Base-by-base conservation (phyloP, 2,113 vertebrate species). In the Calyptommatus sinebrachiatus region DNA sequence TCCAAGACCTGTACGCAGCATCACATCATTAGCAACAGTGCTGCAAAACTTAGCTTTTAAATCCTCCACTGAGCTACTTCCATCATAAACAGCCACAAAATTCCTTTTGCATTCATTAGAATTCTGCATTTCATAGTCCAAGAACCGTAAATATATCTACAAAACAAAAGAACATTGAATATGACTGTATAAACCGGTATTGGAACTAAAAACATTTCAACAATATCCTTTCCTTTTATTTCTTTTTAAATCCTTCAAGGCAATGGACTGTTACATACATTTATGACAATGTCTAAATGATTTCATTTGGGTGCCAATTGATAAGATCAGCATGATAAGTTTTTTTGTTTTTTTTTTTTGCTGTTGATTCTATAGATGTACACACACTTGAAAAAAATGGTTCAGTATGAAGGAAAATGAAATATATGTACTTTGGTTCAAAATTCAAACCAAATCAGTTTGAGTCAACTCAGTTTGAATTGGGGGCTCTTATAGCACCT, bases 121-220 rank as follows among this genome's bases (percentile, higher is more conserved):
- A 87, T 99, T 99, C 92, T 98, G 97, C 98, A 99, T 99, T 93
- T 99, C 97, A 3, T 99, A 99, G 94, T 99, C 98, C 90, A 99
- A 94, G 92, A 99, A 99, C 29, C 98, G 91, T 77, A 99, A 94
- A 92, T 99, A 99, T 91, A 99, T 99, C 98, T 99, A 88, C 21
- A 77, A 91, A 79, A 87, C 22, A 87, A 85, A 71, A 26, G 77
- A 73, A 83, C 29, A 81, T 79, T 53, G 48, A 67, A 79, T 6
- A 41, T 24, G 60, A 86, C 14, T 24, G 21, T 62, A 80, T 28
- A 60, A 18, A 77, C 7, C 75, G 71, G 68, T 72, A 66, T 26
- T 77, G 0, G 66, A 79, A 21, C 66, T 76, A 45, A 2, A 68
- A 60, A 35, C 50, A 48, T 35, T 14, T 61, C 46, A 84, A 46